Evolutionary conservation across 2,113 vertebrate genomes (phyloP).

Genomic region (Acrocephalus kingi): DNA sequence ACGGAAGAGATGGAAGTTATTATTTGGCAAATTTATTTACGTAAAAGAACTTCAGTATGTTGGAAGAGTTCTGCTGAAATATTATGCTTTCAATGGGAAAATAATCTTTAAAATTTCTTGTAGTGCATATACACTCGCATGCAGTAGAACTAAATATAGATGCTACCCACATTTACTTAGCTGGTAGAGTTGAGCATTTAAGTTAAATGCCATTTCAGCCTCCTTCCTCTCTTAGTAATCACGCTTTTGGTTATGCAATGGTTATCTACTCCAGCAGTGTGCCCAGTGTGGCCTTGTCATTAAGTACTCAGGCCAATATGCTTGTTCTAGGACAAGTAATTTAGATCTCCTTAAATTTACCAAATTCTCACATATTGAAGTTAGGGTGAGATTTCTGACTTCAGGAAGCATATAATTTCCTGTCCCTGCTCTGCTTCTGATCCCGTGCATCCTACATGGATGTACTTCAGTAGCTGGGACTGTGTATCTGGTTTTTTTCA

Average conservation of each 20-base stretch:
- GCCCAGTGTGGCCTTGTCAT: not conserved
- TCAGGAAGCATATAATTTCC: not conserved
- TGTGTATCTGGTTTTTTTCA: not conserved
- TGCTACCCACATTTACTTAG: not conserved
- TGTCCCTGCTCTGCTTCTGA: not conserved
- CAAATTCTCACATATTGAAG: not conserved
- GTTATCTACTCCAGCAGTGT: not conserved
- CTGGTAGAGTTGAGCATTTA: not conserved
- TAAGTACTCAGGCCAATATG: not conserved
- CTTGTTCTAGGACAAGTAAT: not conserved
- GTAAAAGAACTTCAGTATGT: not conserved
- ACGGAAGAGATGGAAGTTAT: not conserved
- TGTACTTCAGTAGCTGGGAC: not conserved
- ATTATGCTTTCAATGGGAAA: not conserved
- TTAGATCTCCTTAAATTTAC: not conserved
- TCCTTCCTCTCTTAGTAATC: not conserved
- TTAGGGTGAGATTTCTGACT: not conserved
- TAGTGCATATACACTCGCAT: not conserved
- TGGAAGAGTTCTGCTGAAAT: not conserved
- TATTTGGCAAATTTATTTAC: not conserved
- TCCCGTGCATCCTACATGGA: not conserved
- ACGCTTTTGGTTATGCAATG: not conserved
- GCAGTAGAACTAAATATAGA: not conserved
- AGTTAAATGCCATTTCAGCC: not conserved
- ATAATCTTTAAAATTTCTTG: not conserved